phyloP scores from a whole-genome alignment of 2,113 vertebrate genomes.

The Struthio camelus region DNA sequence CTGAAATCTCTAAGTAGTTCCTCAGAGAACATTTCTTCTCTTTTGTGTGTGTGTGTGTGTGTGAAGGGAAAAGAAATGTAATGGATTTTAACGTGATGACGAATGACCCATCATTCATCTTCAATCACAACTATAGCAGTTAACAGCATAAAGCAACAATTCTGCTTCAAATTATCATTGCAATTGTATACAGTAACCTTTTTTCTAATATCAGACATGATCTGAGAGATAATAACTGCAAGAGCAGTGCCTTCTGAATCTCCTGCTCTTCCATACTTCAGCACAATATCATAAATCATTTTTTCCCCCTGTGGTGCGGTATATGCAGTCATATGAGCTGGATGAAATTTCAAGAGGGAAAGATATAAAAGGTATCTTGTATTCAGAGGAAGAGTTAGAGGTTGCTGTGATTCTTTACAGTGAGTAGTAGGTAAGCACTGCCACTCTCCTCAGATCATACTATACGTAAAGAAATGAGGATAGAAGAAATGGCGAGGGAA shows the following conservation, averaged over 20 bases:
- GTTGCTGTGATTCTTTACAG: neutral
- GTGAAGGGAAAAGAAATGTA: neutral
- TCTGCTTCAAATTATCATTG: neutral
- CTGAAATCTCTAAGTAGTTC: neutral
- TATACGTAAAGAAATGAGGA: neutral
- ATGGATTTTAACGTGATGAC: neutral
- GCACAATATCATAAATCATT: neutral
- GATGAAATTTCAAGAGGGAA: conserved; percentile 1
- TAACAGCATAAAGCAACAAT: neutral
- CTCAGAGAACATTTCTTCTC: neutral
- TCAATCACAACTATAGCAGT: neutral
- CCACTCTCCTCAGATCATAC: neutral
- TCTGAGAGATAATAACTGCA: neutral
- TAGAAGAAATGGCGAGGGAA: neutral
- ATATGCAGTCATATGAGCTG: neutral
- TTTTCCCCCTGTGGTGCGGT: neutral
- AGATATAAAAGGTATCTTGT: neutral
- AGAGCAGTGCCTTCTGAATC: neutral
- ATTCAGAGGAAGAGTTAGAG: neutral
- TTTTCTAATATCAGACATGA: neutral
- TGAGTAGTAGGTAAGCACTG: neutral
- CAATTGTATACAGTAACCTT: neutral
- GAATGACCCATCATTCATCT: neutral
- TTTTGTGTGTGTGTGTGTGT: neutral
- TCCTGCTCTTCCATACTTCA: neutral